Evolutionary conservation across 2,113 vertebrate species (phyloP).

Genomic region (Fulmarus glacialis): DNA sequence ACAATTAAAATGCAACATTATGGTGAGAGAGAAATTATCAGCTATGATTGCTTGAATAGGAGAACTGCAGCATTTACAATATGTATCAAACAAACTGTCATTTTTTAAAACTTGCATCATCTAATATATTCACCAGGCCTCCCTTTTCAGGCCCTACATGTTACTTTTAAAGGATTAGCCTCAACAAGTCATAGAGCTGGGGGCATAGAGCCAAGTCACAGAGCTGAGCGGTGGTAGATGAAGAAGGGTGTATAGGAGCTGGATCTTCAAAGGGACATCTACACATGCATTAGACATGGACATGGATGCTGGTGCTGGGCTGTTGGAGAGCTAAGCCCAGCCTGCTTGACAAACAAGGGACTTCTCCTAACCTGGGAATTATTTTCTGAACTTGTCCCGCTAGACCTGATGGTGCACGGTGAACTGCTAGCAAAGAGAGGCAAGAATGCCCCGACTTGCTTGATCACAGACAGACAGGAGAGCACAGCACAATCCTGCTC

Average conservation of each 20-base stretch:
- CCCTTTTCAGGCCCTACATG: not conserved
- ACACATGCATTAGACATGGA: not conserved
- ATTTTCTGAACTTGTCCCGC: not conserved
- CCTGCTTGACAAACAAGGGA: not conserved
- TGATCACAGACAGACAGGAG: not conserved
- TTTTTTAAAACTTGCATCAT: not conserved
- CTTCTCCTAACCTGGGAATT: not conserved
- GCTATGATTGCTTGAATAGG: not conserved
- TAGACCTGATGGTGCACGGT: not conserved
- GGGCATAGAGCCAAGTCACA: accelerated
- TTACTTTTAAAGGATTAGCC: not conserved
- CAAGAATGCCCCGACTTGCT: no score
- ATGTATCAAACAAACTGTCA: not conserved
- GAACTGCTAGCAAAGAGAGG: not conserved
- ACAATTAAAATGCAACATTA: not conserved
- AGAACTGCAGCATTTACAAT: not conserved
- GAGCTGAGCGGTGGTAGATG: not conserved
- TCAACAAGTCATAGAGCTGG: not conserved
- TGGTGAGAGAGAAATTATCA: not conserved
- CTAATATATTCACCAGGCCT: not conserved
- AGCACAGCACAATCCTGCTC: not conserved
- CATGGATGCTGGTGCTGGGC: not conserved
- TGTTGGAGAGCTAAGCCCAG: not conserved
- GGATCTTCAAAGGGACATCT: not conserved
- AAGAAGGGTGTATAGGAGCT: not conserved